Percentiles rank a stretch among this genome's conserved stretches.
phyloP scores from a whole-genome alignment of 2,797 vertebrate genomes.

The Parauchenoglanis ngamensis region DNA sequence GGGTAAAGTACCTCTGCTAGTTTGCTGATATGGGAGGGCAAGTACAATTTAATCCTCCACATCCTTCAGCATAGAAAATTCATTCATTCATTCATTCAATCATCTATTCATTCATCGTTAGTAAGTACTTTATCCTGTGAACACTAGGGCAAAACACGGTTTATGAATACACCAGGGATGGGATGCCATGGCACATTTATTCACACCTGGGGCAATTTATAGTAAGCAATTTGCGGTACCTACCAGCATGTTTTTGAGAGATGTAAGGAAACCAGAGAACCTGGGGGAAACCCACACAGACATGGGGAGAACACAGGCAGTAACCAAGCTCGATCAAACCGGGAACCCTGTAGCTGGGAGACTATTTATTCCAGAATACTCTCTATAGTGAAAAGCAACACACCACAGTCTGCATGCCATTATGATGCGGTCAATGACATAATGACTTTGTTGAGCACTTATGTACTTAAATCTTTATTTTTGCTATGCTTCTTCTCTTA shows the following conservation, averaged over 20 bases:
- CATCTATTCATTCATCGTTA: conserved; percentile 2
- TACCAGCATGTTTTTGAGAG: not conserved
- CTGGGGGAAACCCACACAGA: not conserved
- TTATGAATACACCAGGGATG: not conserved
- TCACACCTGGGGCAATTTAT: not conserved
- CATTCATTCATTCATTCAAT: not conserved
- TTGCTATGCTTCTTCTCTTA: not conserved
- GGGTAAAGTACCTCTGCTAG: conserved; percentile 70
- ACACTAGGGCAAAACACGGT: not conserved
- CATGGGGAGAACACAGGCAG: not conserved
- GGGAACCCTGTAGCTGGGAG: not conserved
- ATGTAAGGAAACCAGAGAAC: not conserved
- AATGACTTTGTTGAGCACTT: not conserved
- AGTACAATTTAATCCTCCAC: conserved; percentile 53
- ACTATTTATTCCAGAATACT: not conserved
- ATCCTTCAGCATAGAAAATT: conserved; percentile 33
- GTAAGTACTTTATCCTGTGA: not conserved
- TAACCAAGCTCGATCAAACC: not conserved
- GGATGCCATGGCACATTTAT: not conserved
- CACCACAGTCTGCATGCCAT: too few species aligned
- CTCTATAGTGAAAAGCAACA: too few species aligned
- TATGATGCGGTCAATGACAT: too few species aligned
- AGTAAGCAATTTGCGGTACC: not conserved
- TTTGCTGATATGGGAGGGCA: conserved; percentile 69
- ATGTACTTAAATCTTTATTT: not conserved